Conservation (phyloP, 2,888 invertebrate genomes). For the Chrysodeixis includens region DNA sequence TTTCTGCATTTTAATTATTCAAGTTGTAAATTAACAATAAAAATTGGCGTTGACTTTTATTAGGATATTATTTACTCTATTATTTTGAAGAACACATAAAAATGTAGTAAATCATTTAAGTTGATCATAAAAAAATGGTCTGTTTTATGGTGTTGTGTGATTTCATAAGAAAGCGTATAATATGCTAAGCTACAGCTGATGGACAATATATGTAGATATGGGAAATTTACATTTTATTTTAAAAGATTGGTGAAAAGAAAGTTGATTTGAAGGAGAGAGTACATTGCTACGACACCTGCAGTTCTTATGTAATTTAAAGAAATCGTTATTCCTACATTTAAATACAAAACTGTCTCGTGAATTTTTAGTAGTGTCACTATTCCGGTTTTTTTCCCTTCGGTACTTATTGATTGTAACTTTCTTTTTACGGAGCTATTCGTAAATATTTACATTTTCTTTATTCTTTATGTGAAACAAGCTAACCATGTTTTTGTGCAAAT, state of each 20-base stretch:
- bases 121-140: slow-evolving; percentile 10
- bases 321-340: background rate
- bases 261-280: slow-evolving; percentile 28
- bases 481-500: no score
- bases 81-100: background rate
- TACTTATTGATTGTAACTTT: background rate
- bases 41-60: background rate
- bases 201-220: slow-evolving; percentile 44
- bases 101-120: background rate
- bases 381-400: background rate
- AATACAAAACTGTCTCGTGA: background rate
- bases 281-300: slow-evolving; percentile 11
- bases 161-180: slow-evolving; percentile 34
- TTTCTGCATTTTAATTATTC: background rate
- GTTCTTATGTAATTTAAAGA: slow-evolving; percentile 1
- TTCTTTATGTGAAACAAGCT: background rate
- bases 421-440: background rate
- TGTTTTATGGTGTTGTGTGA: slow-evolving; percentile 6
- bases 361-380: background rate
- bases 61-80: background rate
- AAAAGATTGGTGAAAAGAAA: slow-evolving; percentile 47
- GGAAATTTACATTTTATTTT: slow-evolving; percentile 43
- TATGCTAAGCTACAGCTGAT: slow-evolving; percentile 19
- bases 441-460: background rate
- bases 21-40: background rate